Conservation (phyloP, 2,113 vertebrate species). For the Vulpes vulpes region DNA sequence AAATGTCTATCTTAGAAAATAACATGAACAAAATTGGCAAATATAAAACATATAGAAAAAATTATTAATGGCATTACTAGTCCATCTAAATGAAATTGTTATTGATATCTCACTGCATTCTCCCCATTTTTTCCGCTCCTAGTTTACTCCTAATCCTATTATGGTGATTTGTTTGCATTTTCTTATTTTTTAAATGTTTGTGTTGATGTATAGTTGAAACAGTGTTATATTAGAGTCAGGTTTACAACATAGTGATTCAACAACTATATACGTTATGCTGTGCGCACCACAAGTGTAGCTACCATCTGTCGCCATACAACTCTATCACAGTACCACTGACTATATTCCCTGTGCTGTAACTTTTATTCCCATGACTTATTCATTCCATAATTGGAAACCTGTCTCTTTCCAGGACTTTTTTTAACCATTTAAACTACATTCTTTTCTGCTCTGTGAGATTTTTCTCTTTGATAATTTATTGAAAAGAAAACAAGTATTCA, state of each 20-base stretch:
- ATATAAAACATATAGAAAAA: background rate
- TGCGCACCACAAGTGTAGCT: background rate
- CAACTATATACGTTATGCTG: background rate
- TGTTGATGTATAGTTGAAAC: background rate
- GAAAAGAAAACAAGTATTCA: background rate
- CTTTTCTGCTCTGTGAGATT: background rate
- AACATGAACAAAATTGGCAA: background rate
- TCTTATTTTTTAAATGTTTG: background rate
- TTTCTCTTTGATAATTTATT: background rate
- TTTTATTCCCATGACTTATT: background rate
- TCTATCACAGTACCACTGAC: background rate
- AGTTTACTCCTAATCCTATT: background rate
- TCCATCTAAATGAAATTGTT: background rate
- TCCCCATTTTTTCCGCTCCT: background rate
- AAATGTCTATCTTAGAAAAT: background rate
- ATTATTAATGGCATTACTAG: background rate
- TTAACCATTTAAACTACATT: background rate
- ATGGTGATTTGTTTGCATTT: background rate
- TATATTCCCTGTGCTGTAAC: background rate
- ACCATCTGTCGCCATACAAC: background rate
- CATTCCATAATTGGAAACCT: background rate
- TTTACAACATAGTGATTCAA: background rate
- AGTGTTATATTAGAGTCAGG: background rate
- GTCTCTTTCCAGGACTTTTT: background rate
- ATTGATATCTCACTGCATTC: background rate